Evolutionary conservation across 2,888 invertebrate genomes (phyloP), one percentile per base, ranked within the genome.

Genomic region (Ormyrus rosae): DNA sequence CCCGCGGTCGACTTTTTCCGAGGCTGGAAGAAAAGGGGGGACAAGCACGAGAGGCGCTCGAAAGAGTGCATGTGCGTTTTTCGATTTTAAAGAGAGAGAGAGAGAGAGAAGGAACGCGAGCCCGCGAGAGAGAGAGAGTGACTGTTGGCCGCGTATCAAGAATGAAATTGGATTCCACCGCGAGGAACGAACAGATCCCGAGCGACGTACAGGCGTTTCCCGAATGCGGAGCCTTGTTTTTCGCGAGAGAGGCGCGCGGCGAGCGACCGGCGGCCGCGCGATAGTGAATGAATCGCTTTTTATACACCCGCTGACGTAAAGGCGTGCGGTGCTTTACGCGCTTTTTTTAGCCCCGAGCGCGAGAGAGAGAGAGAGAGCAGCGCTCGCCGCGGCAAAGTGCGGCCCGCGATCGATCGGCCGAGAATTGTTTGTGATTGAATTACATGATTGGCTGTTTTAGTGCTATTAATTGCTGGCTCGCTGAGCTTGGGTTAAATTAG

Each of bases 121-220:
- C 7, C 48, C 56, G 58, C 79, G 72, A 6, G 34, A 34, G 48
- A 55, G 55, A 53, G 34, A 34, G 53, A 46, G 46, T 34, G 56
- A 63, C 64, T 79, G 51, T 79, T 82, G 79, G 79, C 79, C 56
- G 51, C 5, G 65, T 13, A 71, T 80, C 79, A 82, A 82, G 61
- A 76, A 70, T 73, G 73, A 76, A 77, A 77, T 73, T 79, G 67
- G 72, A 76, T 76, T 69, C 53, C 69, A 65, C 51, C 45, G 34
- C 34, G 51, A 19, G n/a, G 50, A 65, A 61, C 50, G 56, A 77
- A 75, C 48, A 74, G 58, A 56, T 51, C 45, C 55, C 19, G 5
- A 6, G 48, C 13, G 45, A 7, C 46, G 50, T 19, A 5, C 5
- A 34, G 13, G 51, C 61, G 60, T 13, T 5, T 50, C 13, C 34